Base-by-base conservation (phyloP, 2,113 vertebrate genomes). In the Phrynocephalus versicolor region DNA sequence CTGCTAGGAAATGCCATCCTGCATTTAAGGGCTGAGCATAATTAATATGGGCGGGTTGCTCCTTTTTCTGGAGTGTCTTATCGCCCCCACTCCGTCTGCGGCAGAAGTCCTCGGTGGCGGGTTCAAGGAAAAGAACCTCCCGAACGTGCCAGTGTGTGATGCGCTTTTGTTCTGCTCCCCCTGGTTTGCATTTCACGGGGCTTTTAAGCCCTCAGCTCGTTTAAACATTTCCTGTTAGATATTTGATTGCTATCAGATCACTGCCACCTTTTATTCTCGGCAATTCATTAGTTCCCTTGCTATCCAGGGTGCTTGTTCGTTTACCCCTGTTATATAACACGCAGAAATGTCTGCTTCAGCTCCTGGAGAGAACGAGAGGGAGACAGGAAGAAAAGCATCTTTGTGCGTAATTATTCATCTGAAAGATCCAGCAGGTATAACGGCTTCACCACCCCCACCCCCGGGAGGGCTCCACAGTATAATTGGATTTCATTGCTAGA, bases 401-500 rank as follows among this genome's bases (percentile, higher is more conserved):
- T 92, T 93, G 89, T 93, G 90, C 91, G 92, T 90, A 93, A 94
- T 94, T 94, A 94, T 91, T 94, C 91, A 94, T 91, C 89, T 75
- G 90, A 94, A 93, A 93, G 91, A 92, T 92, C 90, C 94, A 92
- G 93, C 94, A 95, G 93, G 94, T 93, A 94, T 94, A 94, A 94
- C 92, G 89, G 92, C 91, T 93, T 78, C 58, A 13, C 57, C 33
- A 15, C 13, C 67, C 92, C 93, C 93, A 92, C 90, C 91, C 92
- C 88, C 93, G 90, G 90, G 88, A 21, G 93, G 94, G 92, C 89
- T 93, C 93, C 91, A 91, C 90, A 94, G 90, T 92, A 93, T 94
- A 95, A 95, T 94, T 95, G 93, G 94, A 94, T 95, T 95, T 94
- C 92, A 95, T 92, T 94, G 93, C 93, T 93, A 94, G 92, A 93